Percentiles rank a stretch among this genome's conserved stretches.
Evolutionary conservation across 2,888 invertebrate genomes (phyloP).

Genomic region (Geotrupes spiniger): DNA sequence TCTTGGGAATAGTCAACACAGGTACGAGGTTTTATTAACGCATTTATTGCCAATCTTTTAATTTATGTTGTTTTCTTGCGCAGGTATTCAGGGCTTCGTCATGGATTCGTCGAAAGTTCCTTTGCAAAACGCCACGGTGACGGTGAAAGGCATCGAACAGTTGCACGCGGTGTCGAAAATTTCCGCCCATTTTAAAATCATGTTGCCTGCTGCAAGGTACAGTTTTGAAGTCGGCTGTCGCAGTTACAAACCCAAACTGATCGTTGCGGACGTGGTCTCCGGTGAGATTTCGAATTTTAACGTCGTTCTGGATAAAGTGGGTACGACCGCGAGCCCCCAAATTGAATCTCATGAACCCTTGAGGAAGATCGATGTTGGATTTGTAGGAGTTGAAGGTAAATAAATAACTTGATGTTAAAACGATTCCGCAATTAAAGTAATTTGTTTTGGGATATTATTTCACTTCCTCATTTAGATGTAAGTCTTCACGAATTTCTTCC

Average conservation of each 20-base stretch:
- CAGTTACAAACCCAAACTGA: slow-evolving; percentile 56
- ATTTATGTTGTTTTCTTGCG: slow-evolving; percentile 22
- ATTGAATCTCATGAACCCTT: too few species aligned
- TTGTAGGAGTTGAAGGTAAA: slow-evolving; percentile 9
- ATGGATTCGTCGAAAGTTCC: slow-evolving; percentile 62
- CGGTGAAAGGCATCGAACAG: slow-evolving; percentile 59
- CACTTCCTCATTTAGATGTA: too few species aligned
- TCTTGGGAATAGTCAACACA: slow-evolving; percentile 61
- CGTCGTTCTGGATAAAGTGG: slow-evolving; percentile 16
- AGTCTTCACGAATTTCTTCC: too few species aligned
- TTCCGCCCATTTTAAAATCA: slow-evolving; percentile 68
- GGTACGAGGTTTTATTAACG: slow-evolving; percentile 48
- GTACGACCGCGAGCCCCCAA: background rate
- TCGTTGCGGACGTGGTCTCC: slow-evolving; percentile 27
- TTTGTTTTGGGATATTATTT: too few species aligned
- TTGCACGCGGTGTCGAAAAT: slow-evolving; percentile 64
- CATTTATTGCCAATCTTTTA: too few species aligned
- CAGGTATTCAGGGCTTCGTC: slow-evolving; percentile 71
- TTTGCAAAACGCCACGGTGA: slow-evolving; percentile 69
- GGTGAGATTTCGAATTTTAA: slow-evolving; percentile 9
- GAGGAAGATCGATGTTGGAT: slow-evolving; percentile 38
- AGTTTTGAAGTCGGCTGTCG: slow-evolving; percentile 60
- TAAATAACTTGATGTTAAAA: background rate
- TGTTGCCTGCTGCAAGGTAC: slow-evolving; percentile 69
- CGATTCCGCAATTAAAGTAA: too few species aligned